A percentile compares a stretch with the other conserved stretches of the same genome.
Evolutionary conservation across 2,113 vertebrate genomes (phyloP).

Genomic region (Gobio gobio): DNA sequence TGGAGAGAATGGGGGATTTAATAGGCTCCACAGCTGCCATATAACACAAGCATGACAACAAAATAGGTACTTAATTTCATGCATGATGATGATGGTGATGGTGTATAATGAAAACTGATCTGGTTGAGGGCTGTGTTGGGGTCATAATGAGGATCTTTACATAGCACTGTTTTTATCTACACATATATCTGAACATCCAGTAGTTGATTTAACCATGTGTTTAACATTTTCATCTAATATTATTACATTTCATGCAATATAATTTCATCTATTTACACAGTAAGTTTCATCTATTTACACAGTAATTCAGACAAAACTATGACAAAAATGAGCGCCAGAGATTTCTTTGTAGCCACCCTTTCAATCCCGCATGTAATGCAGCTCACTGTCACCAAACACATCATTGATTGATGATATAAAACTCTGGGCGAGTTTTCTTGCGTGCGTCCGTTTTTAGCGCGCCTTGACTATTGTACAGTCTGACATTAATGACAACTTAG

Average conservation of each 20-base stretch:
- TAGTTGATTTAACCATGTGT: not conserved
- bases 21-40: conserved; percentile 27
- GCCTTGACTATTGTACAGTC: too few relatives aligned
- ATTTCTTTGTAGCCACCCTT: too few relatives aligned
- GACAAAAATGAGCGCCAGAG: too few relatives aligned
- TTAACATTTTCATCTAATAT: not conserved
- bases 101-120: conserved; percentile 24
- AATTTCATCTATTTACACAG: not conserved
- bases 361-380: too few relatives aligned
- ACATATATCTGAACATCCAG: not conserved
- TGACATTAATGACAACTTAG: too few relatives aligned
- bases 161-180: not conserved
- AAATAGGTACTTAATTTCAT: conserved; percentile 21
- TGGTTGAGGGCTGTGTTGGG: not conserved
- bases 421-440: too few relatives aligned
- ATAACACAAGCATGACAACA: conserved; percentile 1
- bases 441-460: too few relatives aligned
- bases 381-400: too few relatives aligned
- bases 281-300: not conserved
- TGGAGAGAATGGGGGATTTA: conserved; percentile 29
- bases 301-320: not conserved
- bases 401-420: too few relatives aligned
- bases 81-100: conserved; percentile 27
- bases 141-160: not conserved
- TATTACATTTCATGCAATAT: not conserved